A percentile compares a stretch with the other conserved stretches of the same genome.
Evolutionary conservation across 2,113 vertebrate species (phyloP).

Genomic region (Cariama cristata): DNA sequence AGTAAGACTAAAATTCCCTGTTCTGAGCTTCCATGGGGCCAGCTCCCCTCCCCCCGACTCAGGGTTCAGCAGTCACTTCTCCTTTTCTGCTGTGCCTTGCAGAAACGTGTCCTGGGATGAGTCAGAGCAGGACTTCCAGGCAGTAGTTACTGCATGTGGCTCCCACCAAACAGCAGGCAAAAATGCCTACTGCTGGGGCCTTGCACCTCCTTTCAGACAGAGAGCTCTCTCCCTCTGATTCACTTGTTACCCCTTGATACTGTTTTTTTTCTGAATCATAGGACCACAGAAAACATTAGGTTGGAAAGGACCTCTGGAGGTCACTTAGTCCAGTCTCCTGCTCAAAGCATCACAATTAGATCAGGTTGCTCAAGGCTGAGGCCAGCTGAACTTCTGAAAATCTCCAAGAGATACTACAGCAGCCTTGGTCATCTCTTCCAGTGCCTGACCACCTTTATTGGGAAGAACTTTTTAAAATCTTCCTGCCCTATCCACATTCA

Average conservation of each 20-base stretch:
- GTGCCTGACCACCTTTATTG: neutral
- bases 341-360: neutral
- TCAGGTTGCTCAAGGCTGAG: neutral
- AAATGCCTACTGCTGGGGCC: neutral
- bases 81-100: conserved; percentile 69
- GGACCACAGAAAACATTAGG: neutral
- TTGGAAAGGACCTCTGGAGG: neutral
- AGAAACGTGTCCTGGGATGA: conserved; percentile 73
- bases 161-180: conserved; percentile 1
- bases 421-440: neutral
- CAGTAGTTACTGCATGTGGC: neutral
- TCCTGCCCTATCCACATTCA: neutral
- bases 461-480: neutral
- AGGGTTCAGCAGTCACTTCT: conserved; percentile 65
- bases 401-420: neutral
- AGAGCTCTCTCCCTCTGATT: neutral
- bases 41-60: conserved; percentile 5
- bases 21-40: conserved; percentile 70
- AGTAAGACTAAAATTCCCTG: conserved; percentile 82
- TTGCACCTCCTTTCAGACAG: neutral
- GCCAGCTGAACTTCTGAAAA: neutral
- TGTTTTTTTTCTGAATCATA: neutral
- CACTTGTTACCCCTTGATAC: neutral
- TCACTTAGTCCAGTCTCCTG: neutral
- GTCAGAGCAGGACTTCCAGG: conserved; percentile 68